These are phyloP conservation scores for Molorchus minor DNA, from an alignment of 2,888 invertebrate species.

Conservation along the genomic window DNA sequence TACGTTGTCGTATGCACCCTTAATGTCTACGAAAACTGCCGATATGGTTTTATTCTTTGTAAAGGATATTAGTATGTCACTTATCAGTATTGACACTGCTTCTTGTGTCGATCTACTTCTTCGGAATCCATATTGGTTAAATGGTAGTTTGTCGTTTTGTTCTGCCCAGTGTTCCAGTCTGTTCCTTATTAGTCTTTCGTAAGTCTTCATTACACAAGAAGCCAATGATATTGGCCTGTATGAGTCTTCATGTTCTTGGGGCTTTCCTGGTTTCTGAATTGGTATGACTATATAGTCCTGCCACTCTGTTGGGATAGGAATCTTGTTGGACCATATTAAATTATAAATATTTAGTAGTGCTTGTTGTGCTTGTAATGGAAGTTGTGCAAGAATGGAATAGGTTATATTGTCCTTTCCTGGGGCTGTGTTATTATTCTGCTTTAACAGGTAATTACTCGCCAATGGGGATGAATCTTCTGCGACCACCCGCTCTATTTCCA, in stretches of 20 bases:
- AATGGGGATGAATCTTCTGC: too few relatives aligned
- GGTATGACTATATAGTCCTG: background rate
- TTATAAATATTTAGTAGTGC: background rate
- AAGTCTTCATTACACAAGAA: conserved; percentile 4
- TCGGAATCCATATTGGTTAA: background rate
- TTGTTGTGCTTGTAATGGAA: background rate
- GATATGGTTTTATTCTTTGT: background rate
- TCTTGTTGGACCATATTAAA: background rate
- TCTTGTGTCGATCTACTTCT: background rate
- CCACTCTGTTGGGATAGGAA: background rate
- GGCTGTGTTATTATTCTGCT: background rate
- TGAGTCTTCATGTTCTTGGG: background rate
- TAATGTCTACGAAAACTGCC: conserved; percentile 14
- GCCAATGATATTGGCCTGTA: background rate
- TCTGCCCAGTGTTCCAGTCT: conserved; percentile 3
- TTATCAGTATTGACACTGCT: background rate
- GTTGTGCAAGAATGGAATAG: conserved; percentile 1
- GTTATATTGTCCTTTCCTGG: conserved; percentile 3
- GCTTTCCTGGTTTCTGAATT: background rate
- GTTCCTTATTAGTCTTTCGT: conserved; percentile 2
- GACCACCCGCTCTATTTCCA: too few relatives aligned
- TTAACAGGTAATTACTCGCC: background rate
- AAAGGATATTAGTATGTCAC: conserved; percentile 14
- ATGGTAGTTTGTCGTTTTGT: background rate
- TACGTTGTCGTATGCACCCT: conserved; percentile 16